phyloP scores from a whole-genome alignment of 2,797 vertebrate species.

The Platyrinchus mystaceus region DNA sequence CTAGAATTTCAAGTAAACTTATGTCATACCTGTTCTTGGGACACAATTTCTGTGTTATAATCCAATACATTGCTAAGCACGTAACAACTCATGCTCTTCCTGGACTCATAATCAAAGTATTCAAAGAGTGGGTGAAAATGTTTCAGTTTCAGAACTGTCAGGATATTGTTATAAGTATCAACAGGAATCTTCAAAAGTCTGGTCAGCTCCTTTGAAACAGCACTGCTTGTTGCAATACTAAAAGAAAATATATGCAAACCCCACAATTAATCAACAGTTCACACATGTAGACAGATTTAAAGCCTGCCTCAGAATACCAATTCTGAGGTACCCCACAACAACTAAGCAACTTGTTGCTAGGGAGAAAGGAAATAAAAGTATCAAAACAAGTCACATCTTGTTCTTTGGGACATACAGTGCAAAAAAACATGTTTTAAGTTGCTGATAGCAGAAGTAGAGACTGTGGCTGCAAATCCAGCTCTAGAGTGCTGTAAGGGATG shows the following conservation, averaged over 20 bases:
- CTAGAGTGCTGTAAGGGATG: neutral
- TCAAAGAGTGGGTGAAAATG: slow-evolving; percentile 97
- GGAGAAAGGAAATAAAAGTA: neutral
- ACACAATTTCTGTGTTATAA: slow-evolving; percentile 92
- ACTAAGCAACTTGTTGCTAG: neutral
- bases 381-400: neutral
- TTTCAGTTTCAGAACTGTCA: slow-evolving; percentile 95
- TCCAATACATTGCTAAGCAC: slow-evolving; percentile 96
- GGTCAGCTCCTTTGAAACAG: slow-evolving; percentile 96
- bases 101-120: slow-evolving; percentile 97
- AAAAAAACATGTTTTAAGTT: neutral
- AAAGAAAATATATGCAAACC: slow-evolving; percentile 36
- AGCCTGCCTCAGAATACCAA: neutral
- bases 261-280: neutral
- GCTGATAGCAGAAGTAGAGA: neutral
- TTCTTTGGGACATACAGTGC: neutral
- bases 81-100: slow-evolving; percentile 98
- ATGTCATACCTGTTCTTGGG: slow-evolving; percentile 93
- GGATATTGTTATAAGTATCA: slow-evolving; percentile 94
- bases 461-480: neutral
- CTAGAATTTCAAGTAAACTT: neutral
- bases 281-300: neutral
- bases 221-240: slow-evolving; percentile 97
- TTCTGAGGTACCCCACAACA: neutral
- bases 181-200: slow-evolving; percentile 96